Conservation (phyloP, 1,140 invertebrate species). For the Dendrolimus kikuchii region DNA sequence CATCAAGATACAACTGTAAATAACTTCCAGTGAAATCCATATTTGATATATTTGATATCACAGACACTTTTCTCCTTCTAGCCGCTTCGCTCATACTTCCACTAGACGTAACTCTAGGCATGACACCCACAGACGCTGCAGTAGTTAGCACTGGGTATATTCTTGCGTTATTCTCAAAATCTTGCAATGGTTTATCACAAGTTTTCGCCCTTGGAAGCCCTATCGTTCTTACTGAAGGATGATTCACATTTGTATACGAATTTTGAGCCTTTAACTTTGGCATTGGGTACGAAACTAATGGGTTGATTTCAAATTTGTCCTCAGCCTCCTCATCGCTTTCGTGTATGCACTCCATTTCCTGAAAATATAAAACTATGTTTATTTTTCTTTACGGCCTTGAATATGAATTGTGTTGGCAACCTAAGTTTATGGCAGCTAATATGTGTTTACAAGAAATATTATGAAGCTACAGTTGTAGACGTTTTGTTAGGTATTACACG, state of each 20-base stretch:
- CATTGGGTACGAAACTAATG: conserved; percentile 52
- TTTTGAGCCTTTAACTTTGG: conserved; percentile 55
- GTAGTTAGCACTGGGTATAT: conserved; percentile 49
- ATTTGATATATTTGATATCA: conserved; percentile 79
- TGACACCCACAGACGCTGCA: conserved; percentile 67
- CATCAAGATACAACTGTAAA: conserved; percentile 77
- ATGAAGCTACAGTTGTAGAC: too few species aligned
- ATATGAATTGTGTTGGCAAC: too few species aligned
- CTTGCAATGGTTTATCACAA: conserved; percentile 70
- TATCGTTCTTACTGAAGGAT: conserved; percentile 53
- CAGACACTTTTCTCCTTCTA: conserved; percentile 75
- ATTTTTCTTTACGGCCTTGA: background rate
- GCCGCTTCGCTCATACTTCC: conserved; percentile 64
- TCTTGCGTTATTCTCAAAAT: conserved; percentile 55
- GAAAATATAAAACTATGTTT: conserved; percentile 16
- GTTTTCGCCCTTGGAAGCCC: conserved; percentile 63
- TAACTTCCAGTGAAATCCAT: conserved; percentile 82
- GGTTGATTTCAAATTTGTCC: conserved; percentile 66
- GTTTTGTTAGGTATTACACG: too few species aligned
- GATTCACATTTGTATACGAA: conserved; percentile 56
- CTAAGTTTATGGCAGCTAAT: too few species aligned
- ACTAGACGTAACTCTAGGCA: conserved; percentile 71
- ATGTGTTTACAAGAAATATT: too few species aligned
- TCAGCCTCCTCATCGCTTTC: conserved; percentile 73
- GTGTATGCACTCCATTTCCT: conserved; percentile 76